Evolutionary conservation across 2,797 vertebrate species (phyloP).

Genomic region (Peromyscus melanophrys): DNA sequence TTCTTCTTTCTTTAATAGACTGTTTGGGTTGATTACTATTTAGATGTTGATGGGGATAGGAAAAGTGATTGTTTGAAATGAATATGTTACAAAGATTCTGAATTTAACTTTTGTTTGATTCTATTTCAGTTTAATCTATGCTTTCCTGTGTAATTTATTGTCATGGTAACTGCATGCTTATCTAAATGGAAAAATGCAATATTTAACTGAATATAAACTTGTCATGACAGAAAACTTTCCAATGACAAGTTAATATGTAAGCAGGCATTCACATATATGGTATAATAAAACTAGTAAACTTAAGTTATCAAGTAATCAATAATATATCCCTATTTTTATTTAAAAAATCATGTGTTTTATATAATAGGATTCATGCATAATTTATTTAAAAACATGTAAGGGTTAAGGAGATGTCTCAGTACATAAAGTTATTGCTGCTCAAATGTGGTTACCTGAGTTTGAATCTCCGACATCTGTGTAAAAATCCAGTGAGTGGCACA

Average conservation of each 20-base stretch:
- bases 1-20: neutral
- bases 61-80: slow-evolving; percentile 51
- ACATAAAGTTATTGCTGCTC: neutral
- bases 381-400: neutral
- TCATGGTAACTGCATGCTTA: slow-evolving; percentile 71
- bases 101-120: slow-evolving; percentile 63
- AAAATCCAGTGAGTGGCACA: neutral
- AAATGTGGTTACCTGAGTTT: neutral
- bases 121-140: slow-evolving; percentile 60
- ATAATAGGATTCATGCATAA: neutral
- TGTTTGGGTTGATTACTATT: neutral
- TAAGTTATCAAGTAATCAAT: neutral
- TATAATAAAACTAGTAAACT: neutral
- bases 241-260: slow-evolving; percentile 54
- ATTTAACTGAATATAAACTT: slow-evolving; percentile 53
- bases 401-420: neutral
- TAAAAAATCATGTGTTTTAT: neutral
- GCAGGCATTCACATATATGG: neutral
- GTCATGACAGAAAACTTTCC: slow-evolving; percentile 2
- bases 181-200: slow-evolving; percentile 35
- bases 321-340: neutral
- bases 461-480: neutral
- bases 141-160: slow-evolving; percentile 57
- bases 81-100: slow-evolving; percentile 51
- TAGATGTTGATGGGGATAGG: neutral